These are phyloP conservation scores for Piaya cayana DNA, from an alignment of 2,113 vertebrate species.

Conservation along the genomic window DNA sequence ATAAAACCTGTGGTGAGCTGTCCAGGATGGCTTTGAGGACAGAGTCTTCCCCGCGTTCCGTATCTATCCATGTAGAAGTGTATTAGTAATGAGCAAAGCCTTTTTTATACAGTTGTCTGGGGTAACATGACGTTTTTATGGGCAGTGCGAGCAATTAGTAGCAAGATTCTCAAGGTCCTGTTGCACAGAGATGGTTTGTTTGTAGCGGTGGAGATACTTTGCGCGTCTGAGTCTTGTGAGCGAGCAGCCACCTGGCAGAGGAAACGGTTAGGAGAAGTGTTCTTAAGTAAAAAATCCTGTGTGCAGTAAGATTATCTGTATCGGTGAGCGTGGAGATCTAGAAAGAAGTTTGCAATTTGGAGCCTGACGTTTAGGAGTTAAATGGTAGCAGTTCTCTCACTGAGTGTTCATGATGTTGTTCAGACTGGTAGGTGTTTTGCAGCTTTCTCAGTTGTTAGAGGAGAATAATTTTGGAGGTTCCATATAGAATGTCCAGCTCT, in stretches of 20 bases:
- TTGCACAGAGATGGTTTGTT: not conserved
- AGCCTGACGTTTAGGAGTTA: not conserved
- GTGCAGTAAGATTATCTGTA: not conserved
- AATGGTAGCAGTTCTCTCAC: not conserved
- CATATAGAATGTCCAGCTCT: not conserved
- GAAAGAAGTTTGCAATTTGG: not conserved
- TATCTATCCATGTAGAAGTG: rapidly evolving
- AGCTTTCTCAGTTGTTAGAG: rapidly evolving
- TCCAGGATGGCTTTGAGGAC: not conserved
- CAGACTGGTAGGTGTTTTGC: not conserved
- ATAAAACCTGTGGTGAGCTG: not conserved
- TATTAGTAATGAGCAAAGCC: not conserved
- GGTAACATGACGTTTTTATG: not conserved
- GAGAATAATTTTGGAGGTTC: not conserved
- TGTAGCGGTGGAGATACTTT: not conserved
- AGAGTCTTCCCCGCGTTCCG: not conserved
- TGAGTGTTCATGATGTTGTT: not conserved
- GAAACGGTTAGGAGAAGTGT: not conserved
- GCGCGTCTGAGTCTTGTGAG: not conserved
- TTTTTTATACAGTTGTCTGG: not conserved
- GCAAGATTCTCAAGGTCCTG: not conserved
- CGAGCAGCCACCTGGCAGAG: not conserved
- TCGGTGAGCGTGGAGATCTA: not conserved
- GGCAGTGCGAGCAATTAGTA: not conserved
- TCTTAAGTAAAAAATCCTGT: not conserved